Evolutionary conservation across 2,113 vertebrate genomes (phyloP).

Genomic region (Neodontobutis hainanensis): DNA sequence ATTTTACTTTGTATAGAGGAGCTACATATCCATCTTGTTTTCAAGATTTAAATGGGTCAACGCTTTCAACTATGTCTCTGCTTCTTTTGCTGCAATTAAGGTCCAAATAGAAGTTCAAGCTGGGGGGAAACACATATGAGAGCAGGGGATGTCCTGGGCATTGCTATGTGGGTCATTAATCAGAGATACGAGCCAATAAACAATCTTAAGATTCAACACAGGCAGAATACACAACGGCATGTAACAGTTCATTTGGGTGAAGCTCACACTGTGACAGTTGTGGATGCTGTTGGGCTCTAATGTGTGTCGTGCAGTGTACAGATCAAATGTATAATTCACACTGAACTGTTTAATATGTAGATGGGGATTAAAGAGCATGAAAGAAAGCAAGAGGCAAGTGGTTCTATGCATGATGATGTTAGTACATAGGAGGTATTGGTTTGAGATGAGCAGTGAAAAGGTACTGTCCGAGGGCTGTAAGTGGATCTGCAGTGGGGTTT

Average conservation of each 20-base stretch:
- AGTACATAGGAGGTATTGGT: conserved; percentile 23
- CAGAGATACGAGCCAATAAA: conserved; percentile 53
- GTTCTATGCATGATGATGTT: too few species aligned
- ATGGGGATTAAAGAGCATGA: not conserved
- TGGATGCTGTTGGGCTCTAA: not conserved
- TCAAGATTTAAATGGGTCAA: conserved; percentile 57
- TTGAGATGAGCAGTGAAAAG: conserved; percentile 41
- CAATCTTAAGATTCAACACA: conserved; percentile 19
- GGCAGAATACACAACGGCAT: conserved; percentile 48
- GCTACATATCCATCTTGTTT: conserved; percentile 25
- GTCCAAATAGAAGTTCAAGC: conserved; percentile 38
- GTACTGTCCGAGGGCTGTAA: not conserved
- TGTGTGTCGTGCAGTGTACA: conserved; percentile 18
- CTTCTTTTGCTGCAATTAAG: conserved; percentile 54
- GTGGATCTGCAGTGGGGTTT: conserved; percentile 32
- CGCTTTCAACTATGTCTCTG: conserved; percentile 28
- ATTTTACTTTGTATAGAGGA: conserved; percentile 8
- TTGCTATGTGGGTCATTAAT: conserved; percentile 78
- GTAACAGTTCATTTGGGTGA: conserved; percentile 41
- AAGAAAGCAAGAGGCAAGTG: too few species aligned
- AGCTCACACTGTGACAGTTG: not conserved
- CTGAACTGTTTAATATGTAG: conserved; percentile 34
- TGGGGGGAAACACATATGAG: not conserved
- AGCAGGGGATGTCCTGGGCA: conserved; percentile 55
- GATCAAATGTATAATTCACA: conserved; percentile 29